These are phyloP conservation scores for Drosophila suzukii DNA, from an alignment of 1,140 invertebrate species.

Conservation along the genomic window DNA sequence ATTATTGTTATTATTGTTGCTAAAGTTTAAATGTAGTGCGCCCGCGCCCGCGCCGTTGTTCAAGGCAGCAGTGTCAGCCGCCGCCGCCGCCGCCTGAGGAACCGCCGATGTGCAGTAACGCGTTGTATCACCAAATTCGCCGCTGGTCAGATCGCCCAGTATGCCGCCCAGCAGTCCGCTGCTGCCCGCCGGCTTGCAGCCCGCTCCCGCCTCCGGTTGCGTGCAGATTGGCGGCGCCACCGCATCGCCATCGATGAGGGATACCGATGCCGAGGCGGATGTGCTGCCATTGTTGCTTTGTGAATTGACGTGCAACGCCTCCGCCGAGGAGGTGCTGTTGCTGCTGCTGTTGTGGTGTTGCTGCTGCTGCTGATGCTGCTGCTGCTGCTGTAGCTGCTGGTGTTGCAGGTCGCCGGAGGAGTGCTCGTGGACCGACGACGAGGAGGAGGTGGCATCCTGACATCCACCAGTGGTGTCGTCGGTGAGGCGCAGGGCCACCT, in stretches of 20 bases:
- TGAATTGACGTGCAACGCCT: slow-evolving; percentile 71
- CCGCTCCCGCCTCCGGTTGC: slow-evolving; percentile 74
- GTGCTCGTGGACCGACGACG: slow-evolving; percentile 35
- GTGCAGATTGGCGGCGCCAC: slow-evolving; percentile 78
- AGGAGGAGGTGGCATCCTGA: slow-evolving; percentile 27
- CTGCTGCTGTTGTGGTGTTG: slow-evolving; percentile 50
- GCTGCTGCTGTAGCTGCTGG: slow-evolving; percentile 23
- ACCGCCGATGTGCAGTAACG: slow-evolving; percentile 82
- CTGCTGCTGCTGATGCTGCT: slow-evolving; percentile 44
- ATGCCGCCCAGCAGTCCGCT: slow-evolving; percentile 76
- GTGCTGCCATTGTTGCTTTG: slow-evolving; percentile 62
- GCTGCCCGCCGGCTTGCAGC: slow-evolving; percentile 69
- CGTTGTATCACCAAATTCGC: slow-evolving; percentile 83
- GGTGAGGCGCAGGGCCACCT: slow-evolving; percentile 89
- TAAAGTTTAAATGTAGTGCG: slow-evolving; percentile 82
- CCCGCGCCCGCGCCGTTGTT: slow-evolving; percentile 73
- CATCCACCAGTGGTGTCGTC: slow-evolving; percentile 83
- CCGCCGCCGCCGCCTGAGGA: slow-evolving; percentile 40
- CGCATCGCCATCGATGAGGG: slow-evolving; percentile 78
- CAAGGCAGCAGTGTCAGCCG: slow-evolving; percentile 24
- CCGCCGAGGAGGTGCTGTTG: slow-evolving; percentile 58
- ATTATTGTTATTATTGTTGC: slow-evolving; percentile 82
- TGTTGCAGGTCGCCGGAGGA: slow-evolving; percentile 19
- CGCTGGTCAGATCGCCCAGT: slow-evolving; percentile 77
- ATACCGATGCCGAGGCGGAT: slow-evolving; percentile 45